phyloP scores from a whole-genome alignment of 2,888 invertebrate species.

The Liopterus haemorrhoidalis region DNA sequence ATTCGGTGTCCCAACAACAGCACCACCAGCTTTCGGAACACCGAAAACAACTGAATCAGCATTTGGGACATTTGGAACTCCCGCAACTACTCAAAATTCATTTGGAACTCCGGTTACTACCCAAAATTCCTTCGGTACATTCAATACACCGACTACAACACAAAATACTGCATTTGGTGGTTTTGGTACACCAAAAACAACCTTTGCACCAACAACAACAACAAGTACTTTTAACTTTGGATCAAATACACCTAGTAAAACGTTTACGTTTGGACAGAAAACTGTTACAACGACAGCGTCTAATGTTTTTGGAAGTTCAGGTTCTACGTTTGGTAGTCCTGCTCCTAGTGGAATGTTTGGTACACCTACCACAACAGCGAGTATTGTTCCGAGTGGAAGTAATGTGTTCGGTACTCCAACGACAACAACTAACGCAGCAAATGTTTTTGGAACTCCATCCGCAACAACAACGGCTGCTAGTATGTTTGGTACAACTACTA shows the following conservation, averaged over 20 bases:
- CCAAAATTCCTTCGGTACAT: too few species aligned
- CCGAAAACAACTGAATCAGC: constrained; percentile 15
- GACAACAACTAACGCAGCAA: constrained; percentile 11
- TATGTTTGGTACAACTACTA: constrained; percentile 15
- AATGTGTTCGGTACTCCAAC: constrained; percentile 15
- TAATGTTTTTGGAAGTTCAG: too few species aligned
- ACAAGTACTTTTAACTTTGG: constrained; percentile 5
- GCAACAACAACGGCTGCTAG: constrained; percentile 12
- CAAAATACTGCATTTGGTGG: constrained; percentile 12
- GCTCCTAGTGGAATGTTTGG: constrained; percentile 13
- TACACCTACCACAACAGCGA: constrained; percentile 10
- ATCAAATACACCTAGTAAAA: too few species aligned
- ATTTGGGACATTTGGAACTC: constrained; percentile 12
- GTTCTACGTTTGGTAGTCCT: too few species aligned
- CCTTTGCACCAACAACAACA: constrained; percentile 12
- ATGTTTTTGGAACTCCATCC: constrained; percentile 14
- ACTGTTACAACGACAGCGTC: too few species aligned
- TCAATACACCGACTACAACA: background rate
- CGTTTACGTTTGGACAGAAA: too few species aligned
- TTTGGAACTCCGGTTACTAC: too few species aligned
- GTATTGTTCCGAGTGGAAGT: too few species aligned
- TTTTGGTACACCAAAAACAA: constrained; percentile 1
- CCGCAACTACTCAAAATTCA: too few species aligned
- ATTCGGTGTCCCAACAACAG: constrained; percentile 17
- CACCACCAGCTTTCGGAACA: constrained; percentile 16